Base-by-base conservation (phyloP, 2,113 vertebrate species). In the Xenus cinereus region DNA sequence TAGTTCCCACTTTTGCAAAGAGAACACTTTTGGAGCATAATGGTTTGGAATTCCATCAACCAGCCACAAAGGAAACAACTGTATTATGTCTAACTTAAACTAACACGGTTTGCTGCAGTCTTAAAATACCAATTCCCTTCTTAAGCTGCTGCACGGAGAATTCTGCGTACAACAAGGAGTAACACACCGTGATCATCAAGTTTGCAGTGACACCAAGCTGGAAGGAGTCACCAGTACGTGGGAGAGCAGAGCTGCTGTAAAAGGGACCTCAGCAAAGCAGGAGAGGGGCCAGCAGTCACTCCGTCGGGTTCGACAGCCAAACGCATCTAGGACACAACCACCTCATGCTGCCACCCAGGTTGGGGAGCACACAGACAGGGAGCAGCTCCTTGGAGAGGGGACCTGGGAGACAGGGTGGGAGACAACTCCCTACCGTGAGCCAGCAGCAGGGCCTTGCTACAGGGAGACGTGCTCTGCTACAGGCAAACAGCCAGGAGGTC, bases 401-500 rank as follows among this genome's bases (percentile, higher is more conserved):
- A 43, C 27, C 9, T 5, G 35, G 5, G 51, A 59, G 24, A 41
- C 3, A n/a, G n/a, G n/a, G 0, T 1, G 12, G 32, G 3, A 68
- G 45, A 37, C 15, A 57, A 50, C 37, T 68, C 7, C 26, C n/a
- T 12, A 5, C 39, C 59, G 5, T 9, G 5, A 69, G 48, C 48
- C 63, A 53, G 67, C 39, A 64, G 51, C 27, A 15, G 1, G 5
- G 78, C n/a, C 37, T 19, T 54, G 37, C 69, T 84, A 4, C 26
- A 60, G 39, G n/a, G 6, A 88, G 24, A 12, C 13, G 9, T 3
- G 20, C 24, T 66, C 68, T 46, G 84, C 73, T 20, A 13, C 18
- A 13, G 41, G 59, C 41, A 72, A 12, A 14, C 3, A 32, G 45
- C 24, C 41, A 45, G 18, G 30, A 53, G 14, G 33, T 32, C 12